Conservation (phyloP, 2,797 vertebrate species). For the Paedocypris micromegethes region DNA sequence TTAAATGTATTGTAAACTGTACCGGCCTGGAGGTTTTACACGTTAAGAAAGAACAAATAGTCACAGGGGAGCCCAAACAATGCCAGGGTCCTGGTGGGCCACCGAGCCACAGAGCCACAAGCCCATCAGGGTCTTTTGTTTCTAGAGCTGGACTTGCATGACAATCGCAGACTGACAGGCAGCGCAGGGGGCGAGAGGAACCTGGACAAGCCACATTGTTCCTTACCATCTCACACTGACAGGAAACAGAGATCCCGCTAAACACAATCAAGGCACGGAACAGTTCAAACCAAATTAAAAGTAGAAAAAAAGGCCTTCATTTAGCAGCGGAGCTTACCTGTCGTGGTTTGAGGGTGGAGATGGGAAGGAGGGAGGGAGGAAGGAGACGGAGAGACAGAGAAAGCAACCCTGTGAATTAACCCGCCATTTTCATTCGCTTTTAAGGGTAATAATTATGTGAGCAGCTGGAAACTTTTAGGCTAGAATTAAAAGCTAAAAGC, state of each 20-base stretch:
- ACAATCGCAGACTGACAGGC: slow-evolving; percentile 70
- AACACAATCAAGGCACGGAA: slow-evolving; percentile 53
- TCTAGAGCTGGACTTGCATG: slow-evolving; percentile 66
- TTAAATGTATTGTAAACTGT: slow-evolving; percentile 34
- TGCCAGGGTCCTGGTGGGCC: slow-evolving; percentile 64
- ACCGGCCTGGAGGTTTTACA: slow-evolving; percentile 24
- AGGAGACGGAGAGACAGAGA: slow-evolving; percentile 37
- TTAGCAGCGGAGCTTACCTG: slow-evolving; percentile 70
- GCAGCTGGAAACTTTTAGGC: slow-evolving; percentile 76
- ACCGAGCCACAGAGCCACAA: slow-evolving; percentile 29
- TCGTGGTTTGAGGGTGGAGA: slow-evolving; percentile 51
- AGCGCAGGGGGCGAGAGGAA: slow-evolving; percentile 55
- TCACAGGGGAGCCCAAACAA: slow-evolving; percentile 69
- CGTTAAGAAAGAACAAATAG: slow-evolving; percentile 62
- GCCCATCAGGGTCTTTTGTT: slow-evolving; percentile 68
- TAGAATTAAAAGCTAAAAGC: slow-evolving; percentile 75
- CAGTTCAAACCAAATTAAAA: slow-evolving; percentile 57
- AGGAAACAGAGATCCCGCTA: slow-evolving; percentile 54
- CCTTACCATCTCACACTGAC: slow-evolving; percentile 60
- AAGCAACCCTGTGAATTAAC: slow-evolving; percentile 66
- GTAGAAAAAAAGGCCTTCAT: slow-evolving; percentile 51
- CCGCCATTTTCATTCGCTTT: slow-evolving; percentile 67
- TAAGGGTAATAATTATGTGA: slow-evolving; percentile 78
- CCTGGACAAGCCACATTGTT: slow-evolving; percentile 62
- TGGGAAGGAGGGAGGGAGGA: slow-evolving; percentile 44